Conservation (phyloP, 2,888 invertebrate genomes). For the Drosophila gaucha region DNA sequence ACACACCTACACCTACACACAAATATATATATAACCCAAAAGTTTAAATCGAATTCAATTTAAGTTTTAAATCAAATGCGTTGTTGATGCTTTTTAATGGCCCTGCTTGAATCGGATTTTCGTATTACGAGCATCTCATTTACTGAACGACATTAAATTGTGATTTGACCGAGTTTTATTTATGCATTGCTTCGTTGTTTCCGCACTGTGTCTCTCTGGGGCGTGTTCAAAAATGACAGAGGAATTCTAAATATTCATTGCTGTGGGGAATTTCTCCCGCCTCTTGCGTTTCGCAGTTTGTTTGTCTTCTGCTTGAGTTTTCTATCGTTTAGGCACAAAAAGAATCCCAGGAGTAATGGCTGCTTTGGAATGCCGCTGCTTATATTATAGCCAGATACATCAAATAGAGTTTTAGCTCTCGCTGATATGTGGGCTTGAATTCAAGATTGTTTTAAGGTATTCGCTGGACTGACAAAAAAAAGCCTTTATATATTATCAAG, state of each 20-base stretch:
- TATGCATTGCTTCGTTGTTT: conserved; percentile 39
- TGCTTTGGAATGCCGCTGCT: conserved; percentile 1
- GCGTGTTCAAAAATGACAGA: conserved; percentile 54
- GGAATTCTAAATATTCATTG: conserved; percentile 58
- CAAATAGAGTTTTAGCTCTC: neutral
- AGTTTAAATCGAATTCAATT: conserved; percentile 62
- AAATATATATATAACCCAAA: conserved; percentile 12
- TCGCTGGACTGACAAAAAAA: neutral
- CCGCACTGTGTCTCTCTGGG: conserved; percentile 41
- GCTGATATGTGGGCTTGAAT: neutral
- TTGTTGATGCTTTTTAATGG: conserved; percentile 40
- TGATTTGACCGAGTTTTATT: conserved; percentile 50
- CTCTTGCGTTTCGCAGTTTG: conserved; percentile 24
- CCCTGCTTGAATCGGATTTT: conserved; percentile 1
- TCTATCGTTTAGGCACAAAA: conserved; percentile 23
- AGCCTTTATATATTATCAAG: neutral
- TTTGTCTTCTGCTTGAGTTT: conserved; percentile 10
- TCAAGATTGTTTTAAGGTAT: neutral
- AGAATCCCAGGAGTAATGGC: conserved; percentile 13
- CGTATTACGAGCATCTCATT: conserved; percentile 11
- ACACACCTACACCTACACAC: neutral
- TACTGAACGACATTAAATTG: conserved; percentile 52
- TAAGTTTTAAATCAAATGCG: conserved; percentile 49
- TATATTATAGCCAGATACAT: neutral
- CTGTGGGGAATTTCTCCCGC: conserved; percentile 42